Conservation (phyloP, 2,113 vertebrate genomes). For the Psammodynastes pulverulentus region DNA sequence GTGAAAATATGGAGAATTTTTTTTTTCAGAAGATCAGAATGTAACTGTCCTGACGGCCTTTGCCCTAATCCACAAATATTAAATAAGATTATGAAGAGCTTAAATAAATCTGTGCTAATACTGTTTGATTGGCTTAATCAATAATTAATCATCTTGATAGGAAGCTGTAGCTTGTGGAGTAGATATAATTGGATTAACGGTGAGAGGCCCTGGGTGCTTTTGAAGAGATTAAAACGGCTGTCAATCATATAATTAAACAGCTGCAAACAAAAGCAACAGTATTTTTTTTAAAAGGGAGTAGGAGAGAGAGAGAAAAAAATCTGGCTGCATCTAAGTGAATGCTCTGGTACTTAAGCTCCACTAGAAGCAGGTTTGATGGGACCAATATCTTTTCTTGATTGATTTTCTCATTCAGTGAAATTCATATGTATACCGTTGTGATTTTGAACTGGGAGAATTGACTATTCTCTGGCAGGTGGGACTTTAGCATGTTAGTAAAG, state of each 20-base stretch:
- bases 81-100: conserved; percentile 61
- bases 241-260: conserved; percentile 97
- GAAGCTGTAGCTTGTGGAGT: conserved; percentile 81
- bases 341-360: conserved; percentile 66
- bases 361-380: conserved; percentile 51
- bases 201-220: conserved; percentile 82
- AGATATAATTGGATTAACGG: conserved; percentile 98
- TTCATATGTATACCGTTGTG: conserved; percentile 24
- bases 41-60: conserved; percentile 51
- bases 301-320: conserved; percentile 20
- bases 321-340: conserved; percentile 64
- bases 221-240: conserved; percentile 95
- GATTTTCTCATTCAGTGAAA: conserved; percentile 54
- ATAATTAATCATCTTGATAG: conserved; percentile 83
- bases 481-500: conserved; percentile 26
- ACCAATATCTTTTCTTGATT: conserved; percentile 38
- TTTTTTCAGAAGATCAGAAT: conserved; percentile 43
- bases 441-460: conserved; percentile 20
- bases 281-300: not conserved
- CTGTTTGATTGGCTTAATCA: conserved; percentile 84
- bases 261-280: conserved; percentile 75
- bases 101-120: conserved; percentile 74
- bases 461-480: conserved; percentile 53
- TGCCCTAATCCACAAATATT: conserved; percentile 63
- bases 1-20: not conserved